phyloP scores from a whole-genome alignment of 2,113 vertebrate genomes.

The Chamaetylas fuelleborni region DNA sequence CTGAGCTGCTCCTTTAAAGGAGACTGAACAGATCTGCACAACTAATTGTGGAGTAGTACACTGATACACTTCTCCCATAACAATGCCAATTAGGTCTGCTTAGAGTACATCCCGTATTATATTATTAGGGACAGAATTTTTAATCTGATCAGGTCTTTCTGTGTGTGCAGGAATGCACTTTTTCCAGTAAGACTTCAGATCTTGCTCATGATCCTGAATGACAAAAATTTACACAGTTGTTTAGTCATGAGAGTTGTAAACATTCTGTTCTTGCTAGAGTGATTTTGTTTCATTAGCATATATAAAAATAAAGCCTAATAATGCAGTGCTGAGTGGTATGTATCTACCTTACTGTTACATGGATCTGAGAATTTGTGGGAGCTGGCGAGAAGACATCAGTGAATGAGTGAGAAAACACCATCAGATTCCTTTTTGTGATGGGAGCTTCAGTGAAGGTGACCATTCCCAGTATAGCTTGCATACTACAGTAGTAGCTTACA shows the following conservation, averaged over 20 bases:
- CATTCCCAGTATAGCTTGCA: too few species aligned
- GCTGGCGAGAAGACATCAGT: not conserved
- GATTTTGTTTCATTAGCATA: slow-evolving; percentile 46
- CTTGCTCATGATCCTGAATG: slow-evolving; percentile 2
- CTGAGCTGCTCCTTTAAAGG: slow-evolving; percentile 26
- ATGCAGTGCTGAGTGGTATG: slow-evolving; percentile 34
- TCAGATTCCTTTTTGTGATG: not conserved
- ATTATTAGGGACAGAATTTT: slow-evolving; percentile 40
- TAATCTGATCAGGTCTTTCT: slow-evolving; percentile 39
- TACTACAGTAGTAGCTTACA: not conserved
- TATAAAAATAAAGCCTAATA: slow-evolving; percentile 60
- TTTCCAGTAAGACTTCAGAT: slow-evolving; percentile 37
- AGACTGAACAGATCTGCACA: slow-evolving; percentile 35
- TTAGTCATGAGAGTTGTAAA: slow-evolving; percentile 47
- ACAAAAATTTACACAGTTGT: slow-evolving; percentile 51
- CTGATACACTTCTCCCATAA: slow-evolving; percentile 30
- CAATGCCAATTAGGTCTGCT: slow-evolving; percentile 37
- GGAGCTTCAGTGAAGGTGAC: not conserved
- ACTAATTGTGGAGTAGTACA: slow-evolving; percentile 46
- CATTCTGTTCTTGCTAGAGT: not conserved
- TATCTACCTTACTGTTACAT: slow-evolving; percentile 12
- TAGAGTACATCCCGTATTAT: not conserved
- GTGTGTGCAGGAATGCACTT: slow-evolving; percentile 17
- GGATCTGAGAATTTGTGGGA: slow-evolving; percentile 18
- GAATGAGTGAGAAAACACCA: not conserved